Evolutionary conservation across 2,888 invertebrate species (phyloP), one percentile per base, ranked within the genome.

Genomic region (Tridacna gigas): DNA sequence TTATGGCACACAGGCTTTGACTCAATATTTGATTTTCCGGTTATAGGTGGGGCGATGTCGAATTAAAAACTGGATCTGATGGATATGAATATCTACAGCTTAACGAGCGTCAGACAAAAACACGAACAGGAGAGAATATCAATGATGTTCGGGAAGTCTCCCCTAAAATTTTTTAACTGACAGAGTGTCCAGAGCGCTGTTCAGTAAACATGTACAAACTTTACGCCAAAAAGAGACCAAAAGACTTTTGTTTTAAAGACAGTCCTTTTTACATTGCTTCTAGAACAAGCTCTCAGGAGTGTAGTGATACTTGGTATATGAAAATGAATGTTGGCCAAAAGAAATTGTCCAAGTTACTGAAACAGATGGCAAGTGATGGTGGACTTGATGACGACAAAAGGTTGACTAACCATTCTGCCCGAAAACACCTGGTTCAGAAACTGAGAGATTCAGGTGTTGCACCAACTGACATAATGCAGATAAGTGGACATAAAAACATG

Each of bases 1-100:
- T n/a, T n/a, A n/a, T n/a, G n/a, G n/a, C n/a, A n/a, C n/a, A n/a
- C n/a, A n/a, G n/a, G n/a, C n/a, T n/a, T n/a, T n/a, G n/a, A n/a
- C n/a, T n/a, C n/a, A n/a, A n/a, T n/a, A n/a, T n/a, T n/a, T n/a
- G n/a, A n/a, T n/a, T n/a, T 9, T 56, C 63, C 13, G 61, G 4
- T 74, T 73, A 51, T 51, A 81, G 78, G 65, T 82, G 85, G 85
- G 85, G 79, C 11, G 85, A 85, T 73, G 47, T 85, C 37, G 25
- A 63, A 15, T 67, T 82, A 22, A 48, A 71, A 63, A 69, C 12
- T 18, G 63, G 60, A 7, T 67, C 61, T n/a, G 76, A 76, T 67
- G 79, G 80, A 0, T n/a, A n/a, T 26, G 65, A 86, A 20, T 82
- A 80, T 47, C 80, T 82, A 7, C 66, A 80, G 51, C 26, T 77